Conservation (phyloP, 2,797 vertebrate genomes). For the Salmo trutta region DNA sequence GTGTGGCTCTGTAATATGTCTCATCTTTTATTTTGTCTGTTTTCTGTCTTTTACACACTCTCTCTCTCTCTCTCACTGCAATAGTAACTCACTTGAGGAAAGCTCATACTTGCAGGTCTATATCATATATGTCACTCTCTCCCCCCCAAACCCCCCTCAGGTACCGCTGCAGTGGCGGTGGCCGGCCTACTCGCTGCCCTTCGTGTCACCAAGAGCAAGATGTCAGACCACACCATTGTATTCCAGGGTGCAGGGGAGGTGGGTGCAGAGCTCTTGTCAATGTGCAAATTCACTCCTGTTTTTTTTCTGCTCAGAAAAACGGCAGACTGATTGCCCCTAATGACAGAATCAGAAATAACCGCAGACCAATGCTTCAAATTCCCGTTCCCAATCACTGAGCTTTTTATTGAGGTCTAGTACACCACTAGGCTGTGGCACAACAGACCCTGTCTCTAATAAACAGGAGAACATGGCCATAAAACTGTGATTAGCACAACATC, state of each 20-base stretch:
- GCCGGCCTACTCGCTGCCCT: slow-evolving; percentile 93
- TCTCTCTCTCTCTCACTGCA: neutral
- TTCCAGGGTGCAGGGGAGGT: slow-evolving; percentile 99
- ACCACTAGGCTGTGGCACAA: neutral
- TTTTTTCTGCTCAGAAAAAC: neutral
- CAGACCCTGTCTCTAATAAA: slow-evolving; percentile 7
- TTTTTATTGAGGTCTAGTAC: slow-evolving; percentile 5
- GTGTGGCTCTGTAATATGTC: neutral
- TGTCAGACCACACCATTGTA: slow-evolving; percentile 89
- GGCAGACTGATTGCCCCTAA: slow-evolving; percentile 6
- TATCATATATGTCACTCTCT: neutral
- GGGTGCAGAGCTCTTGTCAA: slow-evolving; percentile 23
- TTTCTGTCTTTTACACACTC: neutral
- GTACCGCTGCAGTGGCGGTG: slow-evolving; percentile 94
- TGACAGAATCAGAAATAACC: slow-evolving; percentile 6
- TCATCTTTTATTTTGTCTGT: neutral
- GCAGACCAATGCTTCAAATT: neutral
- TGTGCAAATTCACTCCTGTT: neutral
- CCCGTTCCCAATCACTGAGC: neutral
- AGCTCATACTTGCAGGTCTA: neutral
- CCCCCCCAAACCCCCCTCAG: slow-evolving; percentile 57
- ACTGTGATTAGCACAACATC: neutral
- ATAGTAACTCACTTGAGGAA: neutral
- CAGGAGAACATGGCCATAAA: slow-evolving; percentile 22
- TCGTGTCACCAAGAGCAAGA: slow-evolving; percentile 89